Conservation (phyloP, 2,113 vertebrate species). For the Burhinus bistriatus region DNA sequence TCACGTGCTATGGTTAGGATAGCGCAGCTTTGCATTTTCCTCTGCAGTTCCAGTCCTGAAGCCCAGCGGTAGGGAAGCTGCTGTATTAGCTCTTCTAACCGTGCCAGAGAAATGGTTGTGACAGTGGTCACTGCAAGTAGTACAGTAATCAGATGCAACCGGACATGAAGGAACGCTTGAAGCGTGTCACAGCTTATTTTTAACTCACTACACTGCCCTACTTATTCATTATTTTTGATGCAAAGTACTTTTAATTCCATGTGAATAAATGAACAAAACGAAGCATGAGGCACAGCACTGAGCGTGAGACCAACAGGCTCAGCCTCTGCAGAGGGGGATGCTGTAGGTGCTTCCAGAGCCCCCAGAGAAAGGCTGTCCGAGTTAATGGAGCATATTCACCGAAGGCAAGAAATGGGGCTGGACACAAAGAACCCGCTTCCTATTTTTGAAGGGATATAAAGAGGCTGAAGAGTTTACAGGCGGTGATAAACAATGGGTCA, state of each 20-base stretch:
- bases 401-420: neutral
- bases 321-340: neutral
- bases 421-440: neutral
- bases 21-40: neutral
- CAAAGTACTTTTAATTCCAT: slow-evolving; percentile 15
- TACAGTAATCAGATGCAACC: neutral
- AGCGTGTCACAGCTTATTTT: neutral
- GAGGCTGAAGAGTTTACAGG: neutral
- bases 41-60: neutral
- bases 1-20: neutral
- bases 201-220: neutral
- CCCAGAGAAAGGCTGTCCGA: neutral
- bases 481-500: neutral
- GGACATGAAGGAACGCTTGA: slow-evolving; percentile 14
- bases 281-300: neutral
- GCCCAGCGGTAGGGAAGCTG: neutral
- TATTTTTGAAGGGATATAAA: neutral
- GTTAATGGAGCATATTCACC: neutral
- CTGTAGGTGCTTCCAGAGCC: neutral
- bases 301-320: neutral
- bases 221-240: slow-evolving; percentile 4
- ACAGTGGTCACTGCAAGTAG: slow-evolving; percentile 20
- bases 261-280: neutral
- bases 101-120: neutral
- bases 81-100: neutral